Conservation (phyloP, 2,113 vertebrate genomes). For the Dipodomys merriami region DNA sequence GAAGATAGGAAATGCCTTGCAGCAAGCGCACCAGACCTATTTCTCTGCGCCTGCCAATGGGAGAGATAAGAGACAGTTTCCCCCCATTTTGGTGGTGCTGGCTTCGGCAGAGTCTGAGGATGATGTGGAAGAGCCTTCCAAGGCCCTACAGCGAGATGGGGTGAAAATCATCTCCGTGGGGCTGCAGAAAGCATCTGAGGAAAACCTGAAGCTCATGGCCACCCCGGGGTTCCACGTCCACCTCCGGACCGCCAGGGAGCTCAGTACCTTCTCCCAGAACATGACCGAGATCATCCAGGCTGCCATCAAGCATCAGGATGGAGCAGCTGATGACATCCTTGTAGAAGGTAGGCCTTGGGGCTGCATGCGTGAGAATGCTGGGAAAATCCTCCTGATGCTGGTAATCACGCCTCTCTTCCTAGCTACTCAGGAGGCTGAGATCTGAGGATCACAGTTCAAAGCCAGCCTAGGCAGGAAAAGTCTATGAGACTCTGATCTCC, state of each 20-base stretch:
- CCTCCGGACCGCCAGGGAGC: conserved; percentile 58
- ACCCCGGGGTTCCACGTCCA: conserved; percentile 66
- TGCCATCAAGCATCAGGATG: conserved; percentile 19
- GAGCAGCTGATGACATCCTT: background rate
- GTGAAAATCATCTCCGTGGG: conserved; percentile 82
- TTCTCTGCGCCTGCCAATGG: conserved; percentile 59
- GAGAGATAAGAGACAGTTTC: conserved; percentile 78
- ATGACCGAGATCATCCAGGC: conserved; percentile 75
- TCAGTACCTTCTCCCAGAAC: conserved; percentile 73
- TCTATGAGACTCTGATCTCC: too few species aligned
- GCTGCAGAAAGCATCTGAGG: conserved; percentile 56
- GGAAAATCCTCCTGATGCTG: background rate
- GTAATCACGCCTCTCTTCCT: too few species aligned
- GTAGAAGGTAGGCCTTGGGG: conserved; percentile 58
- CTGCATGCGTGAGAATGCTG: background rate
- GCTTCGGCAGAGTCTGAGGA: conserved; percentile 80
- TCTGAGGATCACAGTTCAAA: too few species aligned
- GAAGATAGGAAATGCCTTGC: conserved; percentile 76
- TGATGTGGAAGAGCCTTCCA: conserved; percentile 67
- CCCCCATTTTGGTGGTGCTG: conserved; percentile 81
- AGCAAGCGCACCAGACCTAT: conserved; percentile 59
- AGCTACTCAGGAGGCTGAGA: too few species aligned
- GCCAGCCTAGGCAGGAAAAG: too few species aligned
- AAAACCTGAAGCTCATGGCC: conserved; percentile 78
- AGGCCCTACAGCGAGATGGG: conserved; percentile 69